A percentile compares a stretch with the other conserved stretches of the same genome.
Evolutionary conservation across 2,888 invertebrate species (phyloP).

Genomic region (Drosophila silvestris): DNA sequence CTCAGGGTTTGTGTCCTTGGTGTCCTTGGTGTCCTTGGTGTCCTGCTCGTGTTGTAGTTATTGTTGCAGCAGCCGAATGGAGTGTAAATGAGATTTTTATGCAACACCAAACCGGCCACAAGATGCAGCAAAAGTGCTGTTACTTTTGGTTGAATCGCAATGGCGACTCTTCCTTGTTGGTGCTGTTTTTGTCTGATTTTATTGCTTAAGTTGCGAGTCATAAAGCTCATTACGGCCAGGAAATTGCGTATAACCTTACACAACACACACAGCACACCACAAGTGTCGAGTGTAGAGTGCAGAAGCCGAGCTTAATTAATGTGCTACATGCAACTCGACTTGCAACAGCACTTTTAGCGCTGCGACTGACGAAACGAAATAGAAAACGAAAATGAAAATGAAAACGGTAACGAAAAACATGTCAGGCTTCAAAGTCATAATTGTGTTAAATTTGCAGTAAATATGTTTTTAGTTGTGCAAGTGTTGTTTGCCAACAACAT

Average conservation of each 20-base stretch:
- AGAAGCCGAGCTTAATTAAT: conserved; percentile 72
- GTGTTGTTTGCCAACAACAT: conserved; percentile 17
- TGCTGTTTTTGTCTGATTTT: conserved; percentile 53
- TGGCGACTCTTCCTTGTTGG: conserved; percentile 25
- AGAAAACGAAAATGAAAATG: conserved; percentile 60
- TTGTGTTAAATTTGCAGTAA: conserved; percentile 75
- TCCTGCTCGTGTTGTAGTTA: not conserved
- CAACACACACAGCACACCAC: conserved; percentile 19
- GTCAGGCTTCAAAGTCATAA: conserved; percentile 75
- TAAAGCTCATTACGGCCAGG: conserved; percentile 78
- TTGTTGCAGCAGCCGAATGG: conserved; percentile 52
- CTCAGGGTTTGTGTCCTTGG: conserved; percentile 56
- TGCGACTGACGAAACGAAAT: conserved; percentile 24
- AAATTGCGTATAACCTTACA: conserved; percentile 74
- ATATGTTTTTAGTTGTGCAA: conserved; percentile 52
- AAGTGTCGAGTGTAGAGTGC: conserved; percentile 17
- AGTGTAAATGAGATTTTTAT: conserved; percentile 78
- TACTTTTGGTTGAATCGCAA: conserved; percentile 51
- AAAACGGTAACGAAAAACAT: conserved; percentile 69
- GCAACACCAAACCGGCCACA: conserved; percentile 76
- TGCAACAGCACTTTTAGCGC: conserved; percentile 59
- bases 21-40: conserved; percentile 42
- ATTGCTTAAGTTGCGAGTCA: conserved; percentile 71
- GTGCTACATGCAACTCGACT: conserved; percentile 53
- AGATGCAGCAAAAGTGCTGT: conserved; percentile 63